phyloP scores from a whole-genome alignment of 2,113 vertebrate genomes.

The Nothocercus julius region DNA sequence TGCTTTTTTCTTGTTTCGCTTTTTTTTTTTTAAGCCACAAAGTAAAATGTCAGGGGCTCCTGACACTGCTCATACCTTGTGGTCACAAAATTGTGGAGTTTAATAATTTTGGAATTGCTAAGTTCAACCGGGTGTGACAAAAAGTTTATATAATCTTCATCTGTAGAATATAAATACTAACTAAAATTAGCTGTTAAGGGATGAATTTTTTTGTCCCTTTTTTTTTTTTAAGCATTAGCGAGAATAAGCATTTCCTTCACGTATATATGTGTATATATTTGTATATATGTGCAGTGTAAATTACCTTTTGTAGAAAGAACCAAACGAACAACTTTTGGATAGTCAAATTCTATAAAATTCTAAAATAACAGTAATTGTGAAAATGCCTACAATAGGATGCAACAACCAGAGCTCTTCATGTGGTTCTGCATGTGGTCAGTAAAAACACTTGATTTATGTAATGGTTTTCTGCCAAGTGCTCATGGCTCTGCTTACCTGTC shows the following conservation, averaged over 20 bases:
- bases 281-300: not conserved
- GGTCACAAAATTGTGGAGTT: not conserved
- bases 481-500: not conserved
- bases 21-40: too few species aligned
- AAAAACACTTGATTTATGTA: not conserved
- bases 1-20: too few species aligned
- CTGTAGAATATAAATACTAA: not conserved
- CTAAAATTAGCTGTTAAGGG: not conserved
- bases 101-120: not conserved
- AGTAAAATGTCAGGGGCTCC: not conserved
- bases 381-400: not conserved
- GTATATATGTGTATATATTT: too few species aligned
- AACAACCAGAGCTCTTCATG: fast-evolving
- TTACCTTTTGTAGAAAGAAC: not conserved
- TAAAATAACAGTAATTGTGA: not conserved
- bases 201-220: not conserved
- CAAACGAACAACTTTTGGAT: not conserved
- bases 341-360: not conserved
- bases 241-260: not conserved
- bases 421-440: not conserved
- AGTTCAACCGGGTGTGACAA: not conserved
- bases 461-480: not conserved
- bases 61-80: not conserved
- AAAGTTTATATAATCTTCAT: not conserved
- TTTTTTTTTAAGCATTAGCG: not conserved